Percentiles rank a stretch among this genome's conserved stretches.
Evolutionary conservation across 1,140 invertebrate species (phyloP).

Genomic region (Nebria ingens): DNA sequence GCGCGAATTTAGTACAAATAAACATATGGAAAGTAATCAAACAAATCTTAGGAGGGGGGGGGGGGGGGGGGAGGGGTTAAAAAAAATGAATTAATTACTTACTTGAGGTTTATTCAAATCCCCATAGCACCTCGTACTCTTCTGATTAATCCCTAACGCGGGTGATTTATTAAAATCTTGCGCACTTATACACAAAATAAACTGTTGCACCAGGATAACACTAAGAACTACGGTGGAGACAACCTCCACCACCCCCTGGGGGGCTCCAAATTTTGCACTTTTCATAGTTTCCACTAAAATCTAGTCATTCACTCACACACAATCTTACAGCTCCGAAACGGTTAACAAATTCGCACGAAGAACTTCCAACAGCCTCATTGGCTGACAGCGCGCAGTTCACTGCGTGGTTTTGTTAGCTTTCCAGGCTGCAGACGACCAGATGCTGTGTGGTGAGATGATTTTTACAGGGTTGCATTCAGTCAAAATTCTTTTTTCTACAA

Average conservation of each 20-base stretch:
- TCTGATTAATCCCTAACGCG: constrained; percentile 17
- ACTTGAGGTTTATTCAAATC: constrained; percentile 25
- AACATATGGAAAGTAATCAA: no score
- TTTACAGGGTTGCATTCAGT: no score
- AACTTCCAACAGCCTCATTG: neutral
- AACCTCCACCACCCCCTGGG: neutral
- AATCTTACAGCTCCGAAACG: neutral
- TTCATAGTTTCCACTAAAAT: neutral
- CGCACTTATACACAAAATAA: neutral
- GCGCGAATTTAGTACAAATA: no score
- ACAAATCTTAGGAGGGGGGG: no score
- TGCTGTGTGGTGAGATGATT: no score
- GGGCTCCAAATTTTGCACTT: neutral
- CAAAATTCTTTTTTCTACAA: no score
- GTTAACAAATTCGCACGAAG: no score
- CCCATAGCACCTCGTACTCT: constrained; percentile 25
- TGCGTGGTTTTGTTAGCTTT: no score
- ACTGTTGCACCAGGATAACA: neutral
- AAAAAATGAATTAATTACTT: constrained; percentile 12
- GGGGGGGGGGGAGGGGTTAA: no score
- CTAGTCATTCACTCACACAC: neutral
- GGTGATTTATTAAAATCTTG: constrained; percentile 17
- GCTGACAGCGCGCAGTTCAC: no score
- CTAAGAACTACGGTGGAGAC: no score
- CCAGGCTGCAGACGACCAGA: no score